Conservation (phyloP, 2,113 vertebrate species). For the Erythrolamprus reginae region DNA sequence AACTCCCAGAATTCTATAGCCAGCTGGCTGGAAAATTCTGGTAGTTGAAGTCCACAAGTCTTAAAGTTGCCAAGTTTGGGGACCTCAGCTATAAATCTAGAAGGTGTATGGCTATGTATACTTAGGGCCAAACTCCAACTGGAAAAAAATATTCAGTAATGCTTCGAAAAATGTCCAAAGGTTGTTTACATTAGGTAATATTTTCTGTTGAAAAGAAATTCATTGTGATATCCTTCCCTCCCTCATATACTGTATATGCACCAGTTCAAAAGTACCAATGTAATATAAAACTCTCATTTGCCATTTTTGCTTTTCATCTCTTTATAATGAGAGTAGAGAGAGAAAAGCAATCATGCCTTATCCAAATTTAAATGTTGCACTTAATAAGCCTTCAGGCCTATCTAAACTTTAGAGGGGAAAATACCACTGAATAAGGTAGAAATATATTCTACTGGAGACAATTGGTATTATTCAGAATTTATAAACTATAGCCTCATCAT, state of each 20-base stretch:
- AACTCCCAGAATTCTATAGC: too few relatives aligned
- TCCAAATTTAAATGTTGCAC: not conserved
- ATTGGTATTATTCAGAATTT: not conserved
- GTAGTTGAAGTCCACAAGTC: too few relatives aligned
- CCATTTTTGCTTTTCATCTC: not conserved
- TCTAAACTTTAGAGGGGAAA: not conserved
- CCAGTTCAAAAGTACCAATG: not conserved
- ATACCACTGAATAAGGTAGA: not conserved
- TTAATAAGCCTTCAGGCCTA: not conserved
- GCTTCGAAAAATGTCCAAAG: not conserved
- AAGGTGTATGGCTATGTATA: constrained; percentile 9
- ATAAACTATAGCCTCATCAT: not conserved
- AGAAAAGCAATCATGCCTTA: not conserved
- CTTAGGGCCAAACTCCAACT: not conserved
- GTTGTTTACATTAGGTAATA: constrained; percentile 22
- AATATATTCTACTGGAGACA: not conserved
- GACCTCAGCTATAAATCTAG: too few relatives aligned
- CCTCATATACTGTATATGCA: not conserved
- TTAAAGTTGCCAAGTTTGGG: too few relatives aligned
- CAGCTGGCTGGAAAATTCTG: too few relatives aligned
- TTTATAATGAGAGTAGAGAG: not conserved
- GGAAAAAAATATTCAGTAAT: not conserved
- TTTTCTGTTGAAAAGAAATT: constrained; percentile 1
- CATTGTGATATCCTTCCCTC: not conserved
- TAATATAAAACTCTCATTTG: not conserved